phyloP scores from a whole-genome alignment of 2,113 vertebrate species.

The Zapus hudsonius region DNA sequence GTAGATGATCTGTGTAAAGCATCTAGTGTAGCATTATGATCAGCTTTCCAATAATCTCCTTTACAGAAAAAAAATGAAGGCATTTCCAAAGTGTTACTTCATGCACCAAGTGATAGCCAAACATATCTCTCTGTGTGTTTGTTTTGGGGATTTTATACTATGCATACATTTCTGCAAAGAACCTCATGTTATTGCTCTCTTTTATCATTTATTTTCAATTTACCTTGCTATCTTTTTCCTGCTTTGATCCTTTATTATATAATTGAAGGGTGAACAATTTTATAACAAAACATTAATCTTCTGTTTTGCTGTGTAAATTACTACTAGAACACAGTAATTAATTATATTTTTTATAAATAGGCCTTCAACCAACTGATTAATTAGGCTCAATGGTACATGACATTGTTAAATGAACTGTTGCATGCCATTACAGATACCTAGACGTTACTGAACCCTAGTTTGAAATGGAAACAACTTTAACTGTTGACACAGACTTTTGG shows the following conservation, averaged over 20 bases:
- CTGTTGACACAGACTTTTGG: neutral
- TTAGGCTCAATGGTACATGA: conserved; percentile 55
- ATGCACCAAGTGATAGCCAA: neutral
- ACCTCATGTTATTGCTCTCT: neutral
- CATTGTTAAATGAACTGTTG: conserved; percentile 67
- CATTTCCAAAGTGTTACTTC: conserved; percentile 22
- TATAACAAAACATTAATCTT: conserved; percentile 65
- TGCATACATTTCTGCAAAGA: neutral
- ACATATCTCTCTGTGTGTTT: neutral
- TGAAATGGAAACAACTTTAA: conserved; percentile 48
- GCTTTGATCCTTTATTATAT: conserved; percentile 51
- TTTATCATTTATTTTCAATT: conserved; percentile 51
- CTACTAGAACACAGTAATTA: conserved; percentile 53
- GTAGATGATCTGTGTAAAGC: conserved; percentile 61
- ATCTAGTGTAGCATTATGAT: conserved; percentile 66
- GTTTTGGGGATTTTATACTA: neutral
- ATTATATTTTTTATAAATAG: conserved; percentile 68
- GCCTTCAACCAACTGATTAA: conserved; percentile 66
- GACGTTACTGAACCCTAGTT: conserved; percentile 64
- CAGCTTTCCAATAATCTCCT: conserved; percentile 37
- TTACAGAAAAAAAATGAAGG: conserved; percentile 32
- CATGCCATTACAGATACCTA: conserved; percentile 47
- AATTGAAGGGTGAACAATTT: conserved; percentile 54
- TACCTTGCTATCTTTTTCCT: conserved; percentile 35
- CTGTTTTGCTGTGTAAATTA: conserved; percentile 52